These are phyloP conservation scores for Drosophila albomicans DNA, from an alignment of 1,140 invertebrate genomes.

Conservation along the genomic window DNA sequence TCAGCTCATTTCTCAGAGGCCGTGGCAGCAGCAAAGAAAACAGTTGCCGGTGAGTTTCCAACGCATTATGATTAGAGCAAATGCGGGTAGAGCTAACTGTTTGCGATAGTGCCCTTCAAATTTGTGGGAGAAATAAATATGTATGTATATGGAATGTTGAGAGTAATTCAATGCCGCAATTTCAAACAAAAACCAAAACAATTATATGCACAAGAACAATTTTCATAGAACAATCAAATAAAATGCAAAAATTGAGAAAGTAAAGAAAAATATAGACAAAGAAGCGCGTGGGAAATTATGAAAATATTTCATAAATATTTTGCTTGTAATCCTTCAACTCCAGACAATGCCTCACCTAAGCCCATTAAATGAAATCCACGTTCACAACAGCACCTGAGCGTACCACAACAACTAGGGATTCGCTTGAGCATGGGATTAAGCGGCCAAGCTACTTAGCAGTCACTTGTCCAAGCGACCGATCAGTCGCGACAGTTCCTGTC, in stretches of 20 bases:
- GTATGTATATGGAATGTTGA: not conserved
- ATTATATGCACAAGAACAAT: conserved; percentile 59
- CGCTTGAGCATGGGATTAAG: conserved; percentile 74
- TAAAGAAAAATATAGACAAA: conserved; percentile 21
- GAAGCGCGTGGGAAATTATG: conserved; percentile 74
- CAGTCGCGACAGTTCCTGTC: conserved; percentile 49
- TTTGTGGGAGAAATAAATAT: conserved; percentile 64
- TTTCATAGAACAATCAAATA: conserved; percentile 15
- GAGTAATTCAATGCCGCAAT: conserved; percentile 74
- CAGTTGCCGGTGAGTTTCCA: conserved; percentile 18
- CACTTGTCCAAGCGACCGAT: conserved; percentile 63
- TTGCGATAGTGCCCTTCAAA: conserved; percentile 33
- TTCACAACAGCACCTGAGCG: conserved; percentile 53
- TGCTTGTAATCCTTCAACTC: conserved; percentile 58
- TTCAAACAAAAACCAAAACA: conserved; percentile 58
- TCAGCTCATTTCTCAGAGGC: not conserved
- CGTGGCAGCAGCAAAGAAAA: not conserved
- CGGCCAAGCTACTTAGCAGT: conserved; percentile 69
- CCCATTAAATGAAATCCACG: conserved; percentile 35
- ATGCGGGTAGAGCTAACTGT: conserved; percentile 40
- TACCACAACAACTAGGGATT: conserved; percentile 30
- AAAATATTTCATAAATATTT: conserved; percentile 54
- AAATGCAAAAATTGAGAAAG: conserved; percentile 36
- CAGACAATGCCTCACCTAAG: conserved; percentile 35
- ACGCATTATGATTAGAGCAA: conserved; percentile 36